Evolutionary conservation across 2,113 vertebrate species (phyloP).

Genomic region (Charina bottae): DNA sequence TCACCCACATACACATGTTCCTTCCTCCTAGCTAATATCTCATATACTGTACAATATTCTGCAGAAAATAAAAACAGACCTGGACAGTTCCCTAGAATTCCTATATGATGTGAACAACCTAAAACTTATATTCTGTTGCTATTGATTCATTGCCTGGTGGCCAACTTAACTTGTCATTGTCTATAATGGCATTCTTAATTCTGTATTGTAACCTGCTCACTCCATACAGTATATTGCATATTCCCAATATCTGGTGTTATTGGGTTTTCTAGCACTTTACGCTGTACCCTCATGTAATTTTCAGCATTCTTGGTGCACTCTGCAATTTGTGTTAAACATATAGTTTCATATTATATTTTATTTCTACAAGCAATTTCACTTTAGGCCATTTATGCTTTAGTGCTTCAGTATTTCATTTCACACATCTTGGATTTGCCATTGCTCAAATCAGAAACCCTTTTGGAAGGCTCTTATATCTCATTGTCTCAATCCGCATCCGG

Average conservation of each 20-base stretch:
- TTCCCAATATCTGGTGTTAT: neutral
- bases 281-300: conserved; percentile 1
- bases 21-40: neutral
- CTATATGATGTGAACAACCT: neutral
- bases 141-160: neutral
- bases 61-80: too few species aligned
- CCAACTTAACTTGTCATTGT: neutral
- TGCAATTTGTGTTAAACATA: conserved; percentile 22
- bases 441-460: conserved; percentile 27
- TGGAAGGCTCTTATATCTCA: conserved; percentile 19
- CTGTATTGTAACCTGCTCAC: neutral
- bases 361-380: conserved; percentile 20
- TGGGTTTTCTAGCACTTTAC: conserved; percentile 6
- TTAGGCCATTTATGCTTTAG: conserved; percentile 22
- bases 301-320: neutral
- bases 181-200: conserved; percentile 15
- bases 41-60: too few species aligned
- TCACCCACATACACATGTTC: neutral
- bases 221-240: neutral
- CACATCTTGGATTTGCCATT: conserved; percentile 28
- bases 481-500: conserved; percentile 9
- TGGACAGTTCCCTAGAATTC: too few species aligned
- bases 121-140: neutral
- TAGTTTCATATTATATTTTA: conserved; percentile 23
- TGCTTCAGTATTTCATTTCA: conserved; percentile 30